Conservation (phyloP, 2,888 invertebrate genomes). For the Hecatera dysodea region DNA sequence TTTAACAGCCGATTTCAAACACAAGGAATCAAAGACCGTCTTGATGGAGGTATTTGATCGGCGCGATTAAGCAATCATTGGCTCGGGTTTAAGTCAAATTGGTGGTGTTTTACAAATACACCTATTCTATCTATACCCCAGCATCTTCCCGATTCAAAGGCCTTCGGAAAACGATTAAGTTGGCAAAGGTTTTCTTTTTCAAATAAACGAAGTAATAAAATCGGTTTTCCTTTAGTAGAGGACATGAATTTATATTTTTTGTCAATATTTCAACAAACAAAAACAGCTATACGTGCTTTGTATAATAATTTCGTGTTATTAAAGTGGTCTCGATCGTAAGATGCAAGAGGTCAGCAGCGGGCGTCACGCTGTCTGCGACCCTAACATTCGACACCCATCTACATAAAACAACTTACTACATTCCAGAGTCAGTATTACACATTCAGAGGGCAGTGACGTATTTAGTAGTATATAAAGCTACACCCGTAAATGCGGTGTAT, state of each 20-base stretch:
- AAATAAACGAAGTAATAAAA: conserved; percentile 53
- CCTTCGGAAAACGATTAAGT: conserved; percentile 47
- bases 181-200: conserved; percentile 34
- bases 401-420: conserved; percentile 69
- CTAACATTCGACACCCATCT: conserved; percentile 67
- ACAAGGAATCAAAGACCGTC: conserved; percentile 50
- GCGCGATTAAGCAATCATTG: conserved; percentile 54
- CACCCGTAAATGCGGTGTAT: conserved; percentile 49
- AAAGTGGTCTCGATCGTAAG: conserved; percentile 78
- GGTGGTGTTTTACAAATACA: conserved; percentile 57
- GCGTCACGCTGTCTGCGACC: conserved; percentile 83
- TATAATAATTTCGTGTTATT: conserved; percentile 47
- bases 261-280: conserved; percentile 29
- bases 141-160: conserved; percentile 31
- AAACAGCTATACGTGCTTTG: conserved; percentile 51
- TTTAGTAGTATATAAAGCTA: conserved; percentile 44
- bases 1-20: conserved; percentile 29
- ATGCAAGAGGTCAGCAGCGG: conserved; percentile 67
- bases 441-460: conserved; percentile 57
- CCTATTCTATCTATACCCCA: conserved; percentile 24
- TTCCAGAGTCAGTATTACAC: conserved; percentile 63
- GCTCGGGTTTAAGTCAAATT: conserved; percentile 52
- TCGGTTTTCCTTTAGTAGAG: conserved; percentile 9
- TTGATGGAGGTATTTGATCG: conserved; percentile 51
- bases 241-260: conserved; percentile 47